Percentiles rank a stretch among this genome's conserved stretches.
Conservation (phyloP, 2,888 invertebrate genomes). For the Lysandra bellargus region DNA sequence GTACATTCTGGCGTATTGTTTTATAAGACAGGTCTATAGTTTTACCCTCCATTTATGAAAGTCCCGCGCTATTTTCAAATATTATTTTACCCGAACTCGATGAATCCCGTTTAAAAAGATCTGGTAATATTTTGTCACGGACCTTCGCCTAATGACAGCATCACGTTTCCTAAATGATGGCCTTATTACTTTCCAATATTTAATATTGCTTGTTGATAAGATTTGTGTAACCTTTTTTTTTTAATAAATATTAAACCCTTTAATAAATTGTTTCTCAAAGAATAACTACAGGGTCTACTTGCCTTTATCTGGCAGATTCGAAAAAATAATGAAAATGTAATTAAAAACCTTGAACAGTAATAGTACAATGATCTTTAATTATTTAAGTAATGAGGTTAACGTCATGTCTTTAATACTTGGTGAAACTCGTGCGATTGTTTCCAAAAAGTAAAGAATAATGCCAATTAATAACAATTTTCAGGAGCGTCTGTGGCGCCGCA, state of each 20-base stretch:
- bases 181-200: conserved; percentile 7
- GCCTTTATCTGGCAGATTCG: no score
- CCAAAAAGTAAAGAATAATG: no score
- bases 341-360: no score
- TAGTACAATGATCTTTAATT: no score
- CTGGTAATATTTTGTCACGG: not conserved
- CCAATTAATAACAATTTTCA: conserved; percentile 38
- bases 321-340: no score
- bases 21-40: not conserved
- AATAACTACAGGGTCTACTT: no score
- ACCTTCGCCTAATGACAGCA: not conserved
- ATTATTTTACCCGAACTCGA: not conserved
- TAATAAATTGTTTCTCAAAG: not conserved
- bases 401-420: no score
- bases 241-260: not conserved
- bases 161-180: not conserved
- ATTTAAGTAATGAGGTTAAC: no score
- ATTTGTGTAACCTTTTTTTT: not conserved
- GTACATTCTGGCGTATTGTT: conserved; percentile 11
- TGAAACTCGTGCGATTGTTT: no score
- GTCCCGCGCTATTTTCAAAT: not conserved
- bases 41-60: not conserved
- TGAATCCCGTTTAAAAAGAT: not conserved
- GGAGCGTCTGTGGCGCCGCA: conserved; percentile 56
- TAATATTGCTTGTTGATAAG: not conserved